These are phyloP conservation scores for Euglossa dilemma DNA, from an alignment of 1,140 invertebrate species.

Conservation along the genomic window DNA sequence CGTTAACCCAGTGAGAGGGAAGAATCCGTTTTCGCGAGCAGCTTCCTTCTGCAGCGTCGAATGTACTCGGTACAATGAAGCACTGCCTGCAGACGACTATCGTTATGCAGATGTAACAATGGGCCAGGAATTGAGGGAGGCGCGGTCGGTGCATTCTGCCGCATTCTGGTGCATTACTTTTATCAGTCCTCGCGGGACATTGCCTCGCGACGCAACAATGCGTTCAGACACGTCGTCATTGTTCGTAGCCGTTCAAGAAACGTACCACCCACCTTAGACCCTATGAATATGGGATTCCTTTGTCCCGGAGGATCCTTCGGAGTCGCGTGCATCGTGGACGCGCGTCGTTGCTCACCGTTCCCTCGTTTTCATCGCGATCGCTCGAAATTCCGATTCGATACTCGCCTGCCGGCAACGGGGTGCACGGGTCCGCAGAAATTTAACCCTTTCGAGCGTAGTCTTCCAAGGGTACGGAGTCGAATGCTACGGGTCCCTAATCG, in stretches of 20 bases:
- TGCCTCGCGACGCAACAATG: conserved; percentile 65
- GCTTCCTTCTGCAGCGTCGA: background rate
- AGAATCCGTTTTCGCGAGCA: conserved; percentile 11
- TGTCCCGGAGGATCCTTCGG: conserved; percentile 39
- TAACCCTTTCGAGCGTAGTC: too few species aligned
- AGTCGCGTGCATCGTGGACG: conserved; percentile 2
- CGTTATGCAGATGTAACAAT: conserved; percentile 53
- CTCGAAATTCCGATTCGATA: background rate
- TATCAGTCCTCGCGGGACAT: conserved; percentile 58
- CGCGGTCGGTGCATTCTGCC: conserved; percentile 28
- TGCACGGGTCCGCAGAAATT: too few species aligned
- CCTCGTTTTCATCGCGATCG: conserved; percentile 1
- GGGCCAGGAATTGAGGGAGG: conserved; percentile 53
- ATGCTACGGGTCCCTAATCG: too few species aligned
- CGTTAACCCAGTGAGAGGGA: conserved; percentile 2
- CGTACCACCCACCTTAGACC: conserved; percentile 66
- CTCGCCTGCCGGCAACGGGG: too few species aligned
- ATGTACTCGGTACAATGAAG: conserved; percentile 39
- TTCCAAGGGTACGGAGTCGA: too few species aligned
- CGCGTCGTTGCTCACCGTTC: background rate
- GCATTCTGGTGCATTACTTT: conserved; percentile 68
- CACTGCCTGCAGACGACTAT: conserved; percentile 25
- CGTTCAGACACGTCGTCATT: conserved; percentile 68
- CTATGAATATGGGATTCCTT: conserved; percentile 70
- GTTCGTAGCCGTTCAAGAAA: conserved; percentile 69